A percentile compares a stretch with the other conserved stretches of the same genome.
Evolutionary conservation across 2,797 vertebrate species (phyloP).

Genomic region (Florisuga fusca): DNA sequence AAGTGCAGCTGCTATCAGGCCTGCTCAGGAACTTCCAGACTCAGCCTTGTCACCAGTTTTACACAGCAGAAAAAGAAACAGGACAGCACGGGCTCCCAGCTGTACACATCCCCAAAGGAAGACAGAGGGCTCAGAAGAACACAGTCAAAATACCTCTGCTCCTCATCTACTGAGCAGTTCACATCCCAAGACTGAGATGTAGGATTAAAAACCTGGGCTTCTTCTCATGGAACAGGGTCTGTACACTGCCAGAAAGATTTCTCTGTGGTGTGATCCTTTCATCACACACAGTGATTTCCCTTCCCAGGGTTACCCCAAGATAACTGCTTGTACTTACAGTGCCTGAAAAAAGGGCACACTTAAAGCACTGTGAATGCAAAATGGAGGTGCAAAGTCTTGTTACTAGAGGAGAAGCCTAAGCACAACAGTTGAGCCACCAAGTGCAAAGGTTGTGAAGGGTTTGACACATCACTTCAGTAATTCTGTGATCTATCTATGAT

Average conservation of each 20-base stretch:
- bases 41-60: slow-evolving; percentile 61
- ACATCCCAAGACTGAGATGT: not conserved
- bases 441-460: slow-evolving; percentile 77
- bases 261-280: not conserved
- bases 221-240: not conserved
- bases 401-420: slow-evolving; percentile 8
- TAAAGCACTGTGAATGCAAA: slow-evolving; percentile 36
- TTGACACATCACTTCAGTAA: slow-evolving; percentile 70
- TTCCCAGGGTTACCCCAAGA: not conserved
- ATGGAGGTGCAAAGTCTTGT: slow-evolving; percentile 76
- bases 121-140: not conserved
- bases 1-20: slow-evolving; percentile 50
- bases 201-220: not conserved
- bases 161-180: not conserved
- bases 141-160: not conserved
- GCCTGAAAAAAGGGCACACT: slow-evolving; percentile 39
- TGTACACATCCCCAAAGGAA: not conserved
- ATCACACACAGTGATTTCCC: not conserved
- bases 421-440: slow-evolving; percentile 1
- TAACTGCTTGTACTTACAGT: slow-evolving; percentile 47
- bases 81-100: not conserved
- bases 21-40: slow-evolving; percentile 36
- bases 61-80: slow-evolving; percentile 42
- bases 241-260: not conserved
- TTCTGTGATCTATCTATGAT: slow-evolving; percentile 22